Evolutionary conservation across 2,888 invertebrate genomes (phyloP).

Genomic region (Acronicta alni): DNA sequence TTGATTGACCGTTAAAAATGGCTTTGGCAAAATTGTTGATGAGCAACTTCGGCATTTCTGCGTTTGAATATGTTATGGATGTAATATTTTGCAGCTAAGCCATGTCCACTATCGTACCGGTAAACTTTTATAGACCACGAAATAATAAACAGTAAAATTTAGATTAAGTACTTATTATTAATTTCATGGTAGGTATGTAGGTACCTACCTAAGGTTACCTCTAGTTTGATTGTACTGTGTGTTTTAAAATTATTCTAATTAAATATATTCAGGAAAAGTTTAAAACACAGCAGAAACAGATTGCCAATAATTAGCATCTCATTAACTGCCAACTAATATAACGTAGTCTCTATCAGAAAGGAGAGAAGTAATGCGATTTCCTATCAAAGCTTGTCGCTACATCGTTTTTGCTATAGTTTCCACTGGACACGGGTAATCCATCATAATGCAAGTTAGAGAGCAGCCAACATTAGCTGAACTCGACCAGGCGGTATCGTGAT

Average conservation of each 20-base stretch:
- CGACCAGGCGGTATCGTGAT: constrained; percentile 62
- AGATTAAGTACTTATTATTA: constrained; percentile 1
- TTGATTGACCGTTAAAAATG: constrained; percentile 57
- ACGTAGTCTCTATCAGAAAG: too few relatives aligned
- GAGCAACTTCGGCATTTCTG: constrained; percentile 29
- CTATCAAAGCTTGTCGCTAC: constrained; percentile 33
- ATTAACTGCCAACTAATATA: too few relatives aligned
- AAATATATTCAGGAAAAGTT: too few relatives aligned
- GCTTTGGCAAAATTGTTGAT: constrained; percentile 37
- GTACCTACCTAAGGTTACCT: not conserved
- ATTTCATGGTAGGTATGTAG: not conserved
- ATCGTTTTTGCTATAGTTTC: constrained; percentile 66
- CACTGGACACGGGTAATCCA: constrained; percentile 72
- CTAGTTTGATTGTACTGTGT: not conserved
- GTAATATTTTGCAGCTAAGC: constrained; percentile 30
- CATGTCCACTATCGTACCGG: constrained; percentile 18
- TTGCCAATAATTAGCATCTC: too few relatives aligned
- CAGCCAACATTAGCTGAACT: constrained; percentile 55
- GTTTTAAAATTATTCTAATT: too few relatives aligned
- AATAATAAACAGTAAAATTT: constrained; percentile 40
- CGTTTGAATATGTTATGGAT: constrained; percentile 38
- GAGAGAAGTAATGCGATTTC: constrained; percentile 23
- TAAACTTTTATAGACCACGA: constrained; percentile 31
- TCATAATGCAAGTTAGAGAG: constrained; percentile 67
- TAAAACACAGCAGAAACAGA: too few relatives aligned